Base-by-base conservation (phyloP, 2,113 vertebrate genomes). In the Leptosomus discolor region DNA sequence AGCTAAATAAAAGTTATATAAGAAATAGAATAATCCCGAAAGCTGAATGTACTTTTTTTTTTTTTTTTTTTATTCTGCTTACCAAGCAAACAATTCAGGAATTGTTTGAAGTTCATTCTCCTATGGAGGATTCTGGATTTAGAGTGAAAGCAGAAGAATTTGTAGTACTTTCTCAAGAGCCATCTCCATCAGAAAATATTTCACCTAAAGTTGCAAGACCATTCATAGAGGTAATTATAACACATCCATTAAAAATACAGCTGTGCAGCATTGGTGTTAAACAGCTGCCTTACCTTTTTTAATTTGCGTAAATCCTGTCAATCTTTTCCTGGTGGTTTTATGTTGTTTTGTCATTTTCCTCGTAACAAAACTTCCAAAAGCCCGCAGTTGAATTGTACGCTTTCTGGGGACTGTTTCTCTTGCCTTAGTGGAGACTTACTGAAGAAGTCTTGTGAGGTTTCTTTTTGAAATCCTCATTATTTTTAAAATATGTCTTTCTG, bases 71-170 rank as follows among this genome's bases (percentile, higher is more conserved):
- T 8, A 18, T 53, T 67, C 23, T 43, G 2, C 41, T 70, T 85
- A 82, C 37, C 60, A 88, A 99, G 99, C 98, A 99, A 97, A 99
- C 99, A 2, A 99, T 99, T 97, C 99, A 99, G 96, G 99, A 99
- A 94, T 98, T 99, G 63, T 99, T 99, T 98, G 99, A 99, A 95
- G 99, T 99, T 87, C 99, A 99, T 98, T 99, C 98, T 21, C 99
- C 99, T 4, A 98, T 99, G 91, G 99, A 99, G 85, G 98, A 98
- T 93, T 96, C 98, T 73, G 97, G 97, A 61, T 98, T 98, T 87
- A 93, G 98, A 87, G 97, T 97, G 80, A 99, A 99, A 97, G 99
- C 99, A 56, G 99, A 99, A 95, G 99, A 99, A 96, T 99, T 99
- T 94, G 99, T 99, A 48, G 99, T 99, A 50, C 99, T 99, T 76